Percentiles rank a stretch among this genome's conserved stretches.
Evolutionary conservation across 2,888 invertebrate genomes (phyloP).

Genomic region (Ctenicera cuprea): DNA sequence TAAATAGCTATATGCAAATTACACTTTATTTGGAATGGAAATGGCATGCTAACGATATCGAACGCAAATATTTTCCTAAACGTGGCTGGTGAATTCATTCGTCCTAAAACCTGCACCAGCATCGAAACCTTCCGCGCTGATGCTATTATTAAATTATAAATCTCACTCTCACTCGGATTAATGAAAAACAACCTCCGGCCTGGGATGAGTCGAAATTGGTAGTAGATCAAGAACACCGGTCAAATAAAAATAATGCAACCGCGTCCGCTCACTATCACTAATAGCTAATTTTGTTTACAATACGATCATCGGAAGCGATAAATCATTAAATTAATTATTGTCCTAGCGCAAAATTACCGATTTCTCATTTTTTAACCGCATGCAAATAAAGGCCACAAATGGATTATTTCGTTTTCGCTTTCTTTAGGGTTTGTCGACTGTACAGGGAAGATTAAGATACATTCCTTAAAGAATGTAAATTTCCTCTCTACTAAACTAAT

Average conservation of each 20-base stretch:
- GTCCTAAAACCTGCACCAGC: constrained; percentile 18
- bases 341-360: not conserved
- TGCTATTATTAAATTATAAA: constrained; percentile 41
- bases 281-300: constrained; percentile 18
- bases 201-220: constrained; percentile 17
- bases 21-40: not conserved
- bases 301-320: constrained; percentile 18
- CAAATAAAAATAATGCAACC: constrained; percentile 21
- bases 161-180: constrained; percentile 33
- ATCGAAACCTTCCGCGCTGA: constrained; percentile 18
- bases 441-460: no score
- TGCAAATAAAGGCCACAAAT: no score
- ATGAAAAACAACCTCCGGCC: constrained; percentile 29
- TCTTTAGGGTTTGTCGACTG: no score
- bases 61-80: not conserved
- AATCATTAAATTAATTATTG: constrained; percentile 10
- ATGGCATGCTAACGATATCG: constrained; percentile 4
- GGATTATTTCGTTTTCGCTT: no score
- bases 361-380: not conserved
- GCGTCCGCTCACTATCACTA: constrained; percentile 13
- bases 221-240: constrained; percentile 24
- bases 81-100: not conserved
- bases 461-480: no score
- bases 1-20: constrained; percentile 29
- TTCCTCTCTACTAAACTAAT: not conserved